Evolutionary conservation across 2,888 invertebrate species (phyloP).

Genomic region (Myathropa florea): DNA sequence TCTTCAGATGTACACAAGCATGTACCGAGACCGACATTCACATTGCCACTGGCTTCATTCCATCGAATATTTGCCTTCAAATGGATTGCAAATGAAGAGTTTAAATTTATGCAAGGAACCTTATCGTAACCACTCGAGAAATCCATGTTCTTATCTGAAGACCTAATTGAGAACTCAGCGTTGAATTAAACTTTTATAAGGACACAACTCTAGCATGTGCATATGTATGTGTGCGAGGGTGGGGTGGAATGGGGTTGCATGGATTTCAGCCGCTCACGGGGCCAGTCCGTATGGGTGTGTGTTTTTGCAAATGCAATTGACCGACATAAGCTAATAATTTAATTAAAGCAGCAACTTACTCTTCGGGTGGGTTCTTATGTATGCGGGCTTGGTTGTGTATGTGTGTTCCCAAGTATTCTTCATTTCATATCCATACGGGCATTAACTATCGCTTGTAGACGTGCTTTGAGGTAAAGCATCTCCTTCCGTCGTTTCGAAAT

Average conservation of each 20-base stretch:
- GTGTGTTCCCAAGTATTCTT: conserved; percentile 1
- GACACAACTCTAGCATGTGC: background rate
- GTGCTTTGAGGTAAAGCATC: background rate
- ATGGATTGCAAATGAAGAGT: background rate
- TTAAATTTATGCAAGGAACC: conserved; percentile 43
- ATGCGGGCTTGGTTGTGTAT: background rate
- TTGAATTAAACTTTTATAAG: conserved; percentile 21
- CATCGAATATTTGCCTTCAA: conserved; percentile 13
- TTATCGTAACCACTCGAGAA: conserved; percentile 19
- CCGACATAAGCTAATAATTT: conserved; percentile 54
- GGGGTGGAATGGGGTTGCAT: background rate
- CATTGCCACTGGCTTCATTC: conserved; percentile 9
- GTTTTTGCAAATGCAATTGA: conserved; percentile 40
- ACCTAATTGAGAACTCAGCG: conserved; percentile 32
- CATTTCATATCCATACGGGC: conserved; percentile 21
- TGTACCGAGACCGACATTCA: background rate
- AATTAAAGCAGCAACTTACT: conserved; percentile 32
- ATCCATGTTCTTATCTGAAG: conserved; percentile 41
- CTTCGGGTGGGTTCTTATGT: background rate
- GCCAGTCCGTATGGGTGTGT: background rate
- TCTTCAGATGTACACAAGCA: conserved; percentile 16
- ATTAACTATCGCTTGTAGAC: conserved; percentile 23
- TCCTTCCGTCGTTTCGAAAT: conserved; percentile 28
- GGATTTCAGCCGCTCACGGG: background rate
- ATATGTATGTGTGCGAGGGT: background rate